Conservation (phyloP, 2,113 vertebrate species). For the Okapia johnstoni region DNA sequence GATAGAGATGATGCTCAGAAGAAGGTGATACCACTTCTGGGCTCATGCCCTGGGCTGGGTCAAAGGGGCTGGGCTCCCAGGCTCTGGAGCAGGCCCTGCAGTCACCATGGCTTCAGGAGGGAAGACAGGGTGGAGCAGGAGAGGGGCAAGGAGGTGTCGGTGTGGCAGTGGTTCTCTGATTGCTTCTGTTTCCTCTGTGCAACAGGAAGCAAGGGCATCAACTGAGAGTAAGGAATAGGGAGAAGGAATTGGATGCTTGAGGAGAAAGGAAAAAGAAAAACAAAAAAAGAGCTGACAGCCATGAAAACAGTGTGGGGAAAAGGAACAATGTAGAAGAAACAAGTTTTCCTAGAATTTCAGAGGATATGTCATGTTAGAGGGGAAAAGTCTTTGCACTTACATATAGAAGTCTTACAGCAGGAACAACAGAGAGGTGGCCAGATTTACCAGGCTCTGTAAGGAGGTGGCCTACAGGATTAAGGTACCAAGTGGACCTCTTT, state of each 20-base stretch:
- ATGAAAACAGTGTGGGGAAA: background rate
- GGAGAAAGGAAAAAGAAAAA: background rate
- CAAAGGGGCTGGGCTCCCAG: background rate
- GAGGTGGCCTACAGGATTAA: background rate
- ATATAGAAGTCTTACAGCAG: background rate
- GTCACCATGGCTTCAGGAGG: background rate
- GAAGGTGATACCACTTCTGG: background rate
- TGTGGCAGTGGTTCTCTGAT: background rate
- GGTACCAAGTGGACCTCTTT: background rate
- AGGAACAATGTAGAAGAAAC: background rate
- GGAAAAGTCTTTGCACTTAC: background rate
- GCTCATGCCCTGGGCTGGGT: background rate
- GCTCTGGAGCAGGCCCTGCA: fast-evolving
- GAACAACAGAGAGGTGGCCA: background rate
- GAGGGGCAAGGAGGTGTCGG: background rate
- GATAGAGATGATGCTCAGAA: background rate
- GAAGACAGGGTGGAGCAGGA: background rate
- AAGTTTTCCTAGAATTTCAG: background rate
- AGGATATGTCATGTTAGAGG: background rate
- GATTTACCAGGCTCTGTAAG: background rate
- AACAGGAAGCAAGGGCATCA: background rate
- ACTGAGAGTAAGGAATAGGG: background rate
- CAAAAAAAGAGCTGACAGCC: background rate
- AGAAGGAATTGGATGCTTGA: background rate
- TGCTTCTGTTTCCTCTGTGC: background rate